Conservation (phyloP, 1,140 invertebrate species). For the Formica exsecta region DNA sequence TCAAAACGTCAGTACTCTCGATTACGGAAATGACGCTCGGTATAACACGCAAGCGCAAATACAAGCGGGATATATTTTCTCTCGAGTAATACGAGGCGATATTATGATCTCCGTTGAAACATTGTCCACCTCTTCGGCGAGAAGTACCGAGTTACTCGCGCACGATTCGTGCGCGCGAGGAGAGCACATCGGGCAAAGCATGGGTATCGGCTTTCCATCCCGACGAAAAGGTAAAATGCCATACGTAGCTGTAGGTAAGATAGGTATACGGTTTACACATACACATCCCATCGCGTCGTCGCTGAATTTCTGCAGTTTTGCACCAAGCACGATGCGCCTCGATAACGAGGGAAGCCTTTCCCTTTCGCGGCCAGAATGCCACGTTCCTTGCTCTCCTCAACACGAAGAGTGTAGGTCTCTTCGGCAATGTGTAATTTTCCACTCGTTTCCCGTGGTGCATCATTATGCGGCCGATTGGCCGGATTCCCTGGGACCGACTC, state of each 20-base stretch:
- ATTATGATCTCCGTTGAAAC: slow-evolving; percentile 47
- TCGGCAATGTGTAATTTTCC: slow-evolving; percentile 67
- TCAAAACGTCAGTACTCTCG: neutral
- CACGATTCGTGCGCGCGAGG: slow-evolving; percentile 8
- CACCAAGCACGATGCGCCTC: slow-evolving; percentile 44
- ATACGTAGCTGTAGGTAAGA: neutral
- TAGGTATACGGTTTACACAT: neutral
- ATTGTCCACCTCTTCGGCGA: slow-evolving; percentile 36
- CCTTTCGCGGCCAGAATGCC: slow-evolving; percentile 71
- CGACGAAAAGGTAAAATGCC: slow-evolving; percentile 31
- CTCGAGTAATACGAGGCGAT: slow-evolving; percentile 43
- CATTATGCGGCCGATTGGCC: slow-evolving; percentile 56
- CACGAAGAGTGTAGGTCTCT: slow-evolving; percentile 20
- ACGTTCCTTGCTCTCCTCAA: slow-evolving; percentile 55
- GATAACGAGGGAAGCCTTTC: slow-evolving; percentile 68
- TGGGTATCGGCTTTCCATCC: slow-evolving; percentile 46
- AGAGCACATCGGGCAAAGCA: neutral
- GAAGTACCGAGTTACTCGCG: slow-evolving; percentile 21
- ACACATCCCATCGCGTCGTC: neutral
- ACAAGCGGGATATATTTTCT: slow-evolving; percentile 29
- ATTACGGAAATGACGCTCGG: slow-evolving; percentile 46
- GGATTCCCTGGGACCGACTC: slow-evolving; percentile 37
- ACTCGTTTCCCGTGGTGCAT: slow-evolving; percentile 65
- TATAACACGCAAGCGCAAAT: no score
- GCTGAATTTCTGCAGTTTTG: slow-evolving; percentile 50